These are phyloP conservation scores for Dasypus novemcinctus DNA, from an alignment of 2,113 vertebrate genomes.

Conservation along the genomic window DNA sequence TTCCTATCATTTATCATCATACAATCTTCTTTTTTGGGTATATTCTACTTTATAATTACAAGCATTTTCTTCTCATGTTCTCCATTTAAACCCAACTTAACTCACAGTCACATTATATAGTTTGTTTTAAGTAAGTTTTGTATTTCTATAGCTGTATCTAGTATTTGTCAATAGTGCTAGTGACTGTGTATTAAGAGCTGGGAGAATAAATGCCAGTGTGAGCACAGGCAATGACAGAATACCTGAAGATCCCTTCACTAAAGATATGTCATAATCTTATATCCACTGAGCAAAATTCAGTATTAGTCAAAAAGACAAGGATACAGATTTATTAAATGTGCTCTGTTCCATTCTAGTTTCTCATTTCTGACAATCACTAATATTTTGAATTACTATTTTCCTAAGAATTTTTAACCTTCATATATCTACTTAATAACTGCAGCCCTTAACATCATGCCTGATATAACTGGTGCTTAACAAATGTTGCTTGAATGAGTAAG, in stretches of 20 bases:
- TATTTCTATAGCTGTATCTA: background rate
- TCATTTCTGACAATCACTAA: background rate
- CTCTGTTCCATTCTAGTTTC: background rate
- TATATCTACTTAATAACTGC: background rate
- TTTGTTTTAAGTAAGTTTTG: slow-evolving; percentile 30
- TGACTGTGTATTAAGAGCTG: background rate
- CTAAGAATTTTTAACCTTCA: background rate
- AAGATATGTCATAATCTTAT: background rate
- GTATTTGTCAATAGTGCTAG: background rate
- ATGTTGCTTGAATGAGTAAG: background rate
- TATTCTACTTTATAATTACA: slow-evolving; percentile 55
- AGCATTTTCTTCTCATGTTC: slow-evolving; percentile 37
- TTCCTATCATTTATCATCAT: slow-evolving; percentile 60
- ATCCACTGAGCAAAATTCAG: background rate
- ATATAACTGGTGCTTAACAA: background rate
- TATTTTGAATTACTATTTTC: background rate
- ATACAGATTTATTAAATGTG: background rate
- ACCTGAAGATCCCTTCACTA: background rate
- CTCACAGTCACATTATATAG: slow-evolving; percentile 20
- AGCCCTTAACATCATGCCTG: background rate
- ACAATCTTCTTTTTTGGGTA: slow-evolving; percentile 48
- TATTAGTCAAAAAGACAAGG: background rate
- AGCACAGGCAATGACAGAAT: background rate
- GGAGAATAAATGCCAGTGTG: background rate
- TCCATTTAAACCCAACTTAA: slow-evolving; percentile 40